phyloP scores from a whole-genome alignment of 2,888 invertebrate genomes.

The Criorhina ranunculi region DNA sequence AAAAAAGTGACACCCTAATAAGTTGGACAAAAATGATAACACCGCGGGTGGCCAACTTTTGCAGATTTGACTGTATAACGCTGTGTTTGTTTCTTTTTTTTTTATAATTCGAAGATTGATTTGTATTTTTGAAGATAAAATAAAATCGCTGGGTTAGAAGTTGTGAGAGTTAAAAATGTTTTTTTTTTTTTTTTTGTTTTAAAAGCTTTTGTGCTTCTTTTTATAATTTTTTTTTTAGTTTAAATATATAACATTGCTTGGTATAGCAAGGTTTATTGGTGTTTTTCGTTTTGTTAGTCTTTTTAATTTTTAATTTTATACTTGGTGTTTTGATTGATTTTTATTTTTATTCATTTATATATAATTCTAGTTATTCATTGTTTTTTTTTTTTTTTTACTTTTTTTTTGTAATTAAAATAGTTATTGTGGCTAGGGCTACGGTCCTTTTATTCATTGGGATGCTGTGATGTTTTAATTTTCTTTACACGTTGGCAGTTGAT shows the following conservation, averaged over 20 bases:
- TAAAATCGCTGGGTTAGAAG: slow-evolving; percentile 70
- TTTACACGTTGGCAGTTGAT: slow-evolving; percentile 26
- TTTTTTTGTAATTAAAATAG: slow-evolving; percentile 27
- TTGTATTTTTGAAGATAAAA: slow-evolving; percentile 43
- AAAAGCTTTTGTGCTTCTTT: not conserved
- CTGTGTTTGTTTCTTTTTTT: slow-evolving; percentile 19
- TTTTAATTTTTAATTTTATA: slow-evolving; percentile 25
- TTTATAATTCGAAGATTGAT: slow-evolving; percentile 36
- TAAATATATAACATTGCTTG: slow-evolving; percentile 43
- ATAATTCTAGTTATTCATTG: not conserved
- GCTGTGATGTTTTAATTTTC: slow-evolving; percentile 17
- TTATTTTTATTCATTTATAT: slow-evolving; percentile 32
- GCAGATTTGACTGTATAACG: too few relatives aligned
- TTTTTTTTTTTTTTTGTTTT: slow-evolving; percentile 39
- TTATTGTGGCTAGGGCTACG: slow-evolving; percentile 14
- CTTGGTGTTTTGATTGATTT: slow-evolving; percentile 44
- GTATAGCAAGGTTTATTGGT: slow-evolving; percentile 45
- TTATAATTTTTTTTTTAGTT: slow-evolving; percentile 25
- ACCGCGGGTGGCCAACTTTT: too few relatives aligned
- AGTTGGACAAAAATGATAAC: too few relatives aligned
- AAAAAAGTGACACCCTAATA: too few relatives aligned
- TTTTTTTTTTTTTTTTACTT: too few relatives aligned
- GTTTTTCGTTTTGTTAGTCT: slow-evolving; percentile 55
- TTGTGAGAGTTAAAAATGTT: slow-evolving; percentile 44
- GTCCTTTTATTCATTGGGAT: slow-evolving; percentile 14